Base-by-base conservation (phyloP, 2,113 vertebrate species). In the Apistogramma diplotaenia region DNA sequence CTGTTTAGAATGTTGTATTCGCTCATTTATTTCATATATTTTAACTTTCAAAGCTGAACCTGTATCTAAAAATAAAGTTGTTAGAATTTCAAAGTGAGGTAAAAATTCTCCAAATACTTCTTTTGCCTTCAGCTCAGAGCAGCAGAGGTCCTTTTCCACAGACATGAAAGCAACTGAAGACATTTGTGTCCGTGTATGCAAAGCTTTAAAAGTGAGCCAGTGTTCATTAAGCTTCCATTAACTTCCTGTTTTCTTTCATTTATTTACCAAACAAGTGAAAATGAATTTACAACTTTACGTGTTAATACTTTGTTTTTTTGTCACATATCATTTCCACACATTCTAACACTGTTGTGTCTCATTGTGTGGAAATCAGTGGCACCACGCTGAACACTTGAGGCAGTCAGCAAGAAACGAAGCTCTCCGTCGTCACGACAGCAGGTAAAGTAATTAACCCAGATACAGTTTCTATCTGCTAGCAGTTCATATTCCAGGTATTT, bases 371-470 rank as follows among this genome's bases (percentile, higher is more conserved):
- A 40, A 6, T 49, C 11, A 33, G 53, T 35, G 81, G 59, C 61
- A 12, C 40, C 8, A 6, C 53, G 23, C 40, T 35, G 31, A 74
- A 37, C 5, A 56, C 81, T 87, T 0, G 7, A 78, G 76, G 76
- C 82, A 51, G 55, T 77, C 70, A 10, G 79, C 27, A 27, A 77
- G 58, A 83, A 85, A 11, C 16, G 1, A 40, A 43, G 55, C 25
- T 29, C 35, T 40, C 7, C 12, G 16, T 53, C 16, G 25, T 25
- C 21, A 60, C 70, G 49, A 18, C 72, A 54, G 71, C 82, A 85
- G 83, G 87, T 89, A 18, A 71, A 87, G 90, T 90, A 81, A 92
- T 91, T 91, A 91, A 90, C 90, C 93, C 91, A 91, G 86, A 90
- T 93, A 72, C 25, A 81, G 79, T 85, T 57, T 2, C 40, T 57